Evolutionary conservation across 2,888 invertebrate genomes (phyloP), one percentile per base, ranked within the genome.

Genomic region (Dione vanillae): DNA sequence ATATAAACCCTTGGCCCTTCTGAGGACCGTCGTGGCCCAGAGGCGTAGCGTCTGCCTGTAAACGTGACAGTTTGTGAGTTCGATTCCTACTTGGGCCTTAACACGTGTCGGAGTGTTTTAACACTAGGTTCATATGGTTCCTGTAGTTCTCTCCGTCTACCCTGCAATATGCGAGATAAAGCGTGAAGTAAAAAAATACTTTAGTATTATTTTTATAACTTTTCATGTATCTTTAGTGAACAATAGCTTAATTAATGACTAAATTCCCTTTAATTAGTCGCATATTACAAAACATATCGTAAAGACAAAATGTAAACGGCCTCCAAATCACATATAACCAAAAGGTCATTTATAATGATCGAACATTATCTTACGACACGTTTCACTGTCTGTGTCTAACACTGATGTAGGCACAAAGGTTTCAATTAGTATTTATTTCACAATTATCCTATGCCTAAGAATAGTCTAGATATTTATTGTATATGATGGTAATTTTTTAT

Each of bases 321-420:
- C 41, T 65, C 37, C 16, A 45, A 52, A 62, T 65, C 58, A 69
- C 40, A 64, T 47, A 69, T 27, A 40, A 51, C 58, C 35, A 56
- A 71, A 68, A 74, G 67, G 66, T 74, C 64, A 59, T 71, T 71
- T 67, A 71, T 69, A 74, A 74, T 71, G 71, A 59, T 35, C 64
- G 54, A n/a, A 49, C 41, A 67, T 61, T 67, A 66, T 64, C 40
- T 49, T 16, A 49, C 51, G 65, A 69, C 62, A 49, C 56, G 27
- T 27, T 56, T 51, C 67, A 52, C 58, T 54, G 61, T 61, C 52
- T 56, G 59, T 54, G 56, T 61, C 52, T 56, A 65, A 61, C 56
- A 66, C 58, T 45, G 64, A 67, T 67, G 62, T 41, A 69, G 35
- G 66, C 59, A 49, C 59, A 70, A 73, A 69, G 52, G 65, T 47